A percentile compares a stretch with the other conserved stretches of the same genome.
phyloP scores from a whole-genome alignment of 2,113 vertebrate species.

The Tetraodon nigroviridis region DNA sequence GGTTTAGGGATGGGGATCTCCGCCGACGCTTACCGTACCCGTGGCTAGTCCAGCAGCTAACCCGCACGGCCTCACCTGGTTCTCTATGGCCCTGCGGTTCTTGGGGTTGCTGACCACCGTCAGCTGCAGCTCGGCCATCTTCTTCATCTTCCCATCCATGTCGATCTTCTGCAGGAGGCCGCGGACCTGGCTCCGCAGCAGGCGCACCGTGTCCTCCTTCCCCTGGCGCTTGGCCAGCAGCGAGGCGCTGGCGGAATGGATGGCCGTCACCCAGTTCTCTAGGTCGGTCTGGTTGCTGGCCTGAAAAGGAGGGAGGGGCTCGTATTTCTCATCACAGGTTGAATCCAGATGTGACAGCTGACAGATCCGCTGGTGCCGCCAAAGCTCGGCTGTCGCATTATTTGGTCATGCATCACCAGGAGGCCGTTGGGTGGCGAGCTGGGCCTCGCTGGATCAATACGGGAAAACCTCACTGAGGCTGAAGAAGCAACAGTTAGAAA shows the following conservation, averaged over 20 bases:
- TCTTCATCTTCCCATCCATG: slow-evolving; percentile 98
- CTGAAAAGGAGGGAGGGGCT: slow-evolving; percentile 58
- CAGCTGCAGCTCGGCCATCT: slow-evolving; percentile 95
- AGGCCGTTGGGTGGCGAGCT: slow-evolving; percentile 1
- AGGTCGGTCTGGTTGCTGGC: slow-evolving; percentile 94
- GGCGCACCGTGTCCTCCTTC: slow-evolving; percentile 89
- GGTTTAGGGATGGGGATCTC: too few relatives aligned
- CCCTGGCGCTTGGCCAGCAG: slow-evolving; percentile 91
- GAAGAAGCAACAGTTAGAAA: slow-evolving; percentile 1
- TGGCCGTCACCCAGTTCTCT: slow-evolving; percentile 96
- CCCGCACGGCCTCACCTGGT: slow-evolving; percentile 78
- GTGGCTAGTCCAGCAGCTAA: not conserved
- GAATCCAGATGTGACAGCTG: not conserved
- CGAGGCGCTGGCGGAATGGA: slow-evolving; percentile 94
- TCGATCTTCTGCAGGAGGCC: slow-evolving; percentile 93
- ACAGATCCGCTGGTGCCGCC: slow-evolving; percentile 1
- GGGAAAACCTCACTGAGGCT: slow-evolving; percentile 12
- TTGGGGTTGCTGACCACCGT: slow-evolving; percentile 87
- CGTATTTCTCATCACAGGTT: not conserved
- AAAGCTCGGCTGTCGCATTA: not conserved
- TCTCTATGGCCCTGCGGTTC: slow-evolving; percentile 95
- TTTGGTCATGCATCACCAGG: slow-evolving; percentile 11
- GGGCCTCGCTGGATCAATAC: slow-evolving; percentile 19
- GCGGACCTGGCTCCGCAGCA: slow-evolving; percentile 86
- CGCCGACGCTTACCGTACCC: too few relatives aligned